Percentiles rank a stretch among this genome's conserved stretches.
Evolutionary conservation across 2,113 vertebrate species (phyloP).

Genomic region (Ivindomyrus marchei): DNA sequence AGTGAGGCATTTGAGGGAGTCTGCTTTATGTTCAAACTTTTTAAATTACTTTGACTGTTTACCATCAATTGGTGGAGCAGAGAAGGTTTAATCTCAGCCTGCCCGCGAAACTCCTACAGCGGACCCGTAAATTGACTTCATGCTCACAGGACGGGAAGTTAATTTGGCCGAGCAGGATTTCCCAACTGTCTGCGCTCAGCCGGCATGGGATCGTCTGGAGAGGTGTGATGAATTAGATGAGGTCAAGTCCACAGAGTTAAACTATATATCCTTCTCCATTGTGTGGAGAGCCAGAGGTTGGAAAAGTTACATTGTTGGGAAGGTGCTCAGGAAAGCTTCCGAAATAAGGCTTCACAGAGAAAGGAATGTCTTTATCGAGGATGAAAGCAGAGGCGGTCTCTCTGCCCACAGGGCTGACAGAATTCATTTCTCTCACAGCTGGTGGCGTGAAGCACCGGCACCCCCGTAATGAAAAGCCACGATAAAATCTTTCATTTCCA

Average conservation of each 20-base stretch:
- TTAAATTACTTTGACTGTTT: not conserved
- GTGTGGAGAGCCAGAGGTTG: conserved; percentile 49
- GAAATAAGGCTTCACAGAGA: conserved; percentile 53
- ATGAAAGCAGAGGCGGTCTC: conserved; percentile 58
- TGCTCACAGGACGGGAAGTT: not conserved
- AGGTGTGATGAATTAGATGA: conserved; percentile 42
- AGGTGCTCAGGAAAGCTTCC: conserved; percentile 41
- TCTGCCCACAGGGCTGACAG: conserved; percentile 53
- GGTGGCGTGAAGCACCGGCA: conserved; percentile 60
- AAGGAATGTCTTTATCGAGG: conserved; percentile 60
- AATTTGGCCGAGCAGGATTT: not conserved
- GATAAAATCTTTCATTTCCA: conserved; percentile 67
- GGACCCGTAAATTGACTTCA: not conserved
- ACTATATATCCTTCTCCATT: conserved; percentile 54
- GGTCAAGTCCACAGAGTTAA: conserved; percentile 57
- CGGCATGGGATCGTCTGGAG: conserved; percentile 26
- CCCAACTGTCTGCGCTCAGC: not conserved
- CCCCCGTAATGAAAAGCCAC: conserved; percentile 57
- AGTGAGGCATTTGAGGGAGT: not conserved
- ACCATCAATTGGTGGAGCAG: not conserved
- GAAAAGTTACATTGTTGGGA: conserved; percentile 41
- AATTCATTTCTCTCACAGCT: conserved; percentile 70
- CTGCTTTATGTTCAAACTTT: not conserved
- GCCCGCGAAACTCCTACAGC: not conserved
- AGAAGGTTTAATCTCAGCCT: too few species aligned